These are phyloP conservation scores for Halichondria panicea DNA, from an alignment of 37 sponge, comb jelly and placozoan species.

Conservation along the genomic window DNA sequence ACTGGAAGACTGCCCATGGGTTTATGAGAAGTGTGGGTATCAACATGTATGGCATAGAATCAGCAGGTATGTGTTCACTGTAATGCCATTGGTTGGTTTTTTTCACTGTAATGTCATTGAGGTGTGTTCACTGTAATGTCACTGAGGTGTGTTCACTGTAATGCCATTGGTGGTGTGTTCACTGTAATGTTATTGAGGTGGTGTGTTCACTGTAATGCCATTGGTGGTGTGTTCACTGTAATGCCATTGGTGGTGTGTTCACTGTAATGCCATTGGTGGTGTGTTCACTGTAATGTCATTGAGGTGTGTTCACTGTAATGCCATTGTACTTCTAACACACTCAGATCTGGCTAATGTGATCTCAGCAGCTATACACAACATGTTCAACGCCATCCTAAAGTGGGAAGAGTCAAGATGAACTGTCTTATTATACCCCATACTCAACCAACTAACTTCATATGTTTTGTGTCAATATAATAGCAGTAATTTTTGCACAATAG, in stretches of 20 bases:
- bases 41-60: constrained; percentile 68
- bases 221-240: too few species aligned
- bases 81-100: too few species aligned
- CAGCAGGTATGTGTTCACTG: constrained; percentile 62
- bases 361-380: constrained; percentile 61
- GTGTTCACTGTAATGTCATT: not conserved
- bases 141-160: too few species aligned
- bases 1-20: constrained; percentile 72
- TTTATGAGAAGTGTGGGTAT: constrained; percentile 70
- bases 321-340: not conserved
- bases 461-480: not conserved
- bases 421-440: not conserved
- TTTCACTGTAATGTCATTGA: too few species aligned
- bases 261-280: too few species aligned
- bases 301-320: not conserved
- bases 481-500: not conserved
- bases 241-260: too few species aligned
- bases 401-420: constrained; percentile 36
- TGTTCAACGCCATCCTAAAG: constrained; percentile 69
- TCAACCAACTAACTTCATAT: not conserved
- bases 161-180: too few species aligned
- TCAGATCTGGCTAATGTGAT: constrained; percentile 62
- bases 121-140: too few species aligned
- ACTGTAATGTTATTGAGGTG: too few species aligned
- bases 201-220: too few species aligned